These are phyloP conservation scores for Galerucella nymphaeae DNA, from an alignment of 2,888 invertebrate genomes.

Conservation along the genomic window DNA sequence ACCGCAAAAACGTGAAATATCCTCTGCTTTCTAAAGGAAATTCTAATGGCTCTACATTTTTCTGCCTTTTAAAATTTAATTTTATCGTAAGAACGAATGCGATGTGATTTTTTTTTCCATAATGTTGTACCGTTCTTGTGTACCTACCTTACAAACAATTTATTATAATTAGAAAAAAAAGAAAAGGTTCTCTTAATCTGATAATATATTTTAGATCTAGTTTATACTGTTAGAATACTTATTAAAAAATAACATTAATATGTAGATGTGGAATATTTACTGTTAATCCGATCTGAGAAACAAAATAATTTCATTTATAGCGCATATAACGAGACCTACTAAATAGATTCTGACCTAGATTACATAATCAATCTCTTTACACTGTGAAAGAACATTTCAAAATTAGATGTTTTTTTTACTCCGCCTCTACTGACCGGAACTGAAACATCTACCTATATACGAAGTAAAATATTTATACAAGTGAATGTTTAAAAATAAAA, in stretches of 20 bases:
- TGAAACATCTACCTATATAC: not conserved
- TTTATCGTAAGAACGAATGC: conserved; percentile 13
- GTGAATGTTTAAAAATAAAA: conserved; percentile 8
- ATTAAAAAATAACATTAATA: conserved; percentile 27
- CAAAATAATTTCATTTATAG: conserved; percentile 29
- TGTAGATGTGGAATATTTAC: conserved; percentile 32
- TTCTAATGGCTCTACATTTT: conserved; percentile 42
- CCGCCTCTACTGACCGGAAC: not conserved
- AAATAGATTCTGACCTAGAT: conserved; percentile 9
- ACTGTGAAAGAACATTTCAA: not conserved
- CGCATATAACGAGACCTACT: not conserved
- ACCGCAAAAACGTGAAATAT: conserved; percentile 27
- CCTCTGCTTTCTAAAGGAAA: conserved; percentile 44
- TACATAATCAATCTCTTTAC: conserved; percentile 18
- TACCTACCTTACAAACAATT: not conserved
- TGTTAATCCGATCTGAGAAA: conserved; percentile 15
- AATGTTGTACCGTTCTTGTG: conserved; percentile 12
- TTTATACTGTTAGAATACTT: conserved; percentile 28
- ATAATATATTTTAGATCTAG: conserved; percentile 24
- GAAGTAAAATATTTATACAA: too few relatives aligned
- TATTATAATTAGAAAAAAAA: too few relatives aligned
- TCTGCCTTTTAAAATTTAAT: conserved; percentile 39
- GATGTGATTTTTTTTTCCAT: conserved; percentile 25
- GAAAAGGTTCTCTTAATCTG: not conserved
- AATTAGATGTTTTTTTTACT: not conserved